These are phyloP conservation scores for Lasioglossum baleicum DNA, from an alignment of 1,140 invertebrate species.

Conservation along the genomic window DNA sequence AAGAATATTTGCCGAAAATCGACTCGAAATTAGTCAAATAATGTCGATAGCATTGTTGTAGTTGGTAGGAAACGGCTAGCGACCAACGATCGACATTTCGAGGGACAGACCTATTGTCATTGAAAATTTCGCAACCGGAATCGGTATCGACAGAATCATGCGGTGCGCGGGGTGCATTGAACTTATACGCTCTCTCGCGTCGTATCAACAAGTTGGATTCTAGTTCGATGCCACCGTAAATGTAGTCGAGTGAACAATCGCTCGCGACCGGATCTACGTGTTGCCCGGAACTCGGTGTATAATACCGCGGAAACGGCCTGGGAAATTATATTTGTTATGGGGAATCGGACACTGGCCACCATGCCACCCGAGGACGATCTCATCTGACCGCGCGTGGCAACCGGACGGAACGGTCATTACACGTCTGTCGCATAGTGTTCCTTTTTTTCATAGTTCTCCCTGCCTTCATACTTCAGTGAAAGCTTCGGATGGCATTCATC, in stretches of 20 bases:
- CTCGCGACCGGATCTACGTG: constrained; percentile 53
- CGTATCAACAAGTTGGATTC: constrained; percentile 36
- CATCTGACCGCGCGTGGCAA: constrained; percentile 63
- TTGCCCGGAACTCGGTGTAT: constrained; percentile 72
- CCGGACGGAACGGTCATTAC: constrained; percentile 69
- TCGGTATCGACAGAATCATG: background rate
- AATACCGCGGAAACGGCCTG: constrained; percentile 75
- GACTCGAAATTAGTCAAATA: too few species aligned
- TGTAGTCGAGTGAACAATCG: constrained; percentile 57
- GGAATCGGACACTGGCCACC: constrained; percentile 56
- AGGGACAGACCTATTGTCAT: background rate
- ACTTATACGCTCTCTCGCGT: constrained; percentile 19
- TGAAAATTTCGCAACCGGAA: background rate
- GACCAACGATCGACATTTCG: background rate
- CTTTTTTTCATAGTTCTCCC: background rate
- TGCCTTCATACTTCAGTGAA: constrained; percentile 40
- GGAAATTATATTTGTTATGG: constrained; percentile 77
- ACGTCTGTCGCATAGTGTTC: constrained; percentile 43
- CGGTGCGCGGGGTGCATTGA: constrained; percentile 39
- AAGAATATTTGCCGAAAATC: too few species aligned
- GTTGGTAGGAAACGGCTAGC: too few species aligned
- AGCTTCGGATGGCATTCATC: constrained; percentile 53
- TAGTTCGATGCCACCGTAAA: constrained; percentile 46
- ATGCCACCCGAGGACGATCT: constrained; percentile 58
- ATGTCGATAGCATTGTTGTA: too few species aligned